Conservation (phyloP, 2,888 invertebrate genomes). For the Charanyca ferruginea region DNA sequence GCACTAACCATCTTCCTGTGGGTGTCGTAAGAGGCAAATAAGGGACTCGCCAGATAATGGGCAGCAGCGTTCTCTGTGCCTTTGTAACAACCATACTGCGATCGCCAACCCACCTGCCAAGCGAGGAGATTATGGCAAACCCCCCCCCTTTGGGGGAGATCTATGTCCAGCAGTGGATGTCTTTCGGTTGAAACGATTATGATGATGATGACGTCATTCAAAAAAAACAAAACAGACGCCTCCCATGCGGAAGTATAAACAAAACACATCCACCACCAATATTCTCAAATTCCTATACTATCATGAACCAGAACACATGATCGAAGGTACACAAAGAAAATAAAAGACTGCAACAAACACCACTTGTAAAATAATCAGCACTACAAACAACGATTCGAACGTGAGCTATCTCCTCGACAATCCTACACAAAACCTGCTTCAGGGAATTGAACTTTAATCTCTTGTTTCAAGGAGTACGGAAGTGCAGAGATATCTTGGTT, state of each 20-base stretch:
- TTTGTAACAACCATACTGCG: too few relatives aligned
- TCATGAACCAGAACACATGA: constrained; percentile 56
- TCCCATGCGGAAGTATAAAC: constrained; percentile 24
- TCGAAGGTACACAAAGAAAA: constrained; percentile 59
- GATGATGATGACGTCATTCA: too few relatives aligned
- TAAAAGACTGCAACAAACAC: constrained; percentile 69
- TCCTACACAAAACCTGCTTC: constrained; percentile 19
- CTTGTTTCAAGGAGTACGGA: constrained; percentile 45
- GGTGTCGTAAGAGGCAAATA: too few relatives aligned
- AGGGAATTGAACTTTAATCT: constrained; percentile 54
- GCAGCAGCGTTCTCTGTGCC: too few relatives aligned
- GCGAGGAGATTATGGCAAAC: too few relatives aligned
- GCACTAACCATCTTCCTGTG: too few relatives aligned
- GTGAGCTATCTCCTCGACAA: constrained; percentile 75
- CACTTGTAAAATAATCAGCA: constrained; percentile 80
- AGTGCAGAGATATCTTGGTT: constrained; percentile 64
- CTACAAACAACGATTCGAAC: constrained; percentile 83
- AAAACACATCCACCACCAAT: constrained; percentile 13
- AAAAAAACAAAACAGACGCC: neutral
- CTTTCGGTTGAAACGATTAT: too few relatives aligned
- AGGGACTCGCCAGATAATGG: too few relatives aligned
- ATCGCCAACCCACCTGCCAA: too few relatives aligned
- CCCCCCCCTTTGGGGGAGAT: too few relatives aligned
- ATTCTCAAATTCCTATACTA: constrained; percentile 39
- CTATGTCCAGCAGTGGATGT: too few relatives aligned